A percentile compares a stretch with the other conserved stretches of the same genome.
These are phyloP conservation scores for Euproctis similis DNA, from an alignment of 2,888 invertebrate species.

Conservation along the genomic window DNA sequence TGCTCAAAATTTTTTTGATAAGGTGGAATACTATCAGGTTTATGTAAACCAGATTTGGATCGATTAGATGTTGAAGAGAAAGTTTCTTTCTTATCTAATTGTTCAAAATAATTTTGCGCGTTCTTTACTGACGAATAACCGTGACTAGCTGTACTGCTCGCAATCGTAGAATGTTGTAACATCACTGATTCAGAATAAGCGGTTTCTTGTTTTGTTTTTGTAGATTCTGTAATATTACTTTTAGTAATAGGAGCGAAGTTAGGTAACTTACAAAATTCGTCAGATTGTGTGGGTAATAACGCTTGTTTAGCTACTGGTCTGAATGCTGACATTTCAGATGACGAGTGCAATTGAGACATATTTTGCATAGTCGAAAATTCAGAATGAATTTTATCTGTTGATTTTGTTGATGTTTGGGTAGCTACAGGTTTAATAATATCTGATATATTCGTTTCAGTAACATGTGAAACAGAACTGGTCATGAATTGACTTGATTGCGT, in stretches of 20 bases:
- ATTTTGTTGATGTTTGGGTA: conserved; percentile 44
- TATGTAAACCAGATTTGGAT: conserved; percentile 75
- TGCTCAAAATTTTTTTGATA: conserved; percentile 80
- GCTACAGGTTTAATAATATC: conserved; percentile 52
- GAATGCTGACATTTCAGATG: conserved; percentile 61
- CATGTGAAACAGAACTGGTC: conserved; percentile 29
- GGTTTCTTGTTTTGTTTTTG: conserved; percentile 39
- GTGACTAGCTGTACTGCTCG: conserved; percentile 37
- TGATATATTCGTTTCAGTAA: conserved; percentile 33
- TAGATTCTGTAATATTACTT: conserved; percentile 44
- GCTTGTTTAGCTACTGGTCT: conserved; percentile 66
- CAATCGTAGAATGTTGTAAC: conserved; percentile 39
- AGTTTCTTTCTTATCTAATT: conserved; percentile 54
- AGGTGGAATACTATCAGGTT: conserved; percentile 77
- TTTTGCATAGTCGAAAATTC: conserved; percentile 56
- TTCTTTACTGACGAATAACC: conserved; percentile 53
- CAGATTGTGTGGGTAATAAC: conserved; percentile 51
- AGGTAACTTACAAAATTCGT: conserved; percentile 45
- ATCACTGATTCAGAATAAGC: conserved; percentile 42
- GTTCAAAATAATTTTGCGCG: conserved; percentile 59
- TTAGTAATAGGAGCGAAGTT: conserved; percentile 57
- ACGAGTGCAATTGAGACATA: conserved; percentile 52
- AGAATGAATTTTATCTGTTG: conserved; percentile 39
- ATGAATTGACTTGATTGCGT: conserved; percentile 43
- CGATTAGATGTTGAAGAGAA: conserved; percentile 46